Evolutionary conservation across 2,888 invertebrate species (phyloP).

Genomic region (Timema podura): DNA sequence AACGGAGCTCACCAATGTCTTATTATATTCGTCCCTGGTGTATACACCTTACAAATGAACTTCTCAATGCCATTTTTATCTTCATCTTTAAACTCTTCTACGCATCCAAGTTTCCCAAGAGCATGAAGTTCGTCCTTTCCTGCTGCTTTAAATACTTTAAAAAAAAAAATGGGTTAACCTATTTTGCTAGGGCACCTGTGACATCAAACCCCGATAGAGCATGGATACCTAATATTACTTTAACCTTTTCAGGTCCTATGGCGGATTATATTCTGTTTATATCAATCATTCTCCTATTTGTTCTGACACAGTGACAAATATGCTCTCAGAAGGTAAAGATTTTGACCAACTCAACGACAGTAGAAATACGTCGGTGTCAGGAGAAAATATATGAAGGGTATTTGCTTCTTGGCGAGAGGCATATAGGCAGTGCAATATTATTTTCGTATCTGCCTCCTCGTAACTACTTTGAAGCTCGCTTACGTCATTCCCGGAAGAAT

Average conservation of each 20-base stretch:
- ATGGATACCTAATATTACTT: background rate
- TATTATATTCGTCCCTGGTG: background rate
- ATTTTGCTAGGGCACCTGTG: too few species aligned
- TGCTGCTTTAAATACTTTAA: background rate
- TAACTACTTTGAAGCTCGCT: background rate
- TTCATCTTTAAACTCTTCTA: background rate
- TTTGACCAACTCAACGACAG: background rate
- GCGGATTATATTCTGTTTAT: background rate
- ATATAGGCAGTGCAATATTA: background rate
- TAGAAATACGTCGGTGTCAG: constrained; percentile 11
- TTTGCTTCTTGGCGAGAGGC: background rate
- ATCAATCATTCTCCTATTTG: background rate
- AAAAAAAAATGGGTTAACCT: too few species aligned
- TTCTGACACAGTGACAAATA: background rate
- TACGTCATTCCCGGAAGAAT: background rate
- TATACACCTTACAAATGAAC: background rate
- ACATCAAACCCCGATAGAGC: background rate
- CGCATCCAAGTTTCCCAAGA: background rate
- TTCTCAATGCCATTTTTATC: background rate
- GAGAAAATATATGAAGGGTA: background rate
- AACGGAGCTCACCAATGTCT: background rate
- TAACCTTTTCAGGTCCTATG: background rate
- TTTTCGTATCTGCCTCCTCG: background rate
- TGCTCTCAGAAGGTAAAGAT: background rate
- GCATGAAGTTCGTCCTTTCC: background rate